Base-by-base conservation (phyloP, 2,113 vertebrate genomes). In the Dromas ardeola region DNA sequence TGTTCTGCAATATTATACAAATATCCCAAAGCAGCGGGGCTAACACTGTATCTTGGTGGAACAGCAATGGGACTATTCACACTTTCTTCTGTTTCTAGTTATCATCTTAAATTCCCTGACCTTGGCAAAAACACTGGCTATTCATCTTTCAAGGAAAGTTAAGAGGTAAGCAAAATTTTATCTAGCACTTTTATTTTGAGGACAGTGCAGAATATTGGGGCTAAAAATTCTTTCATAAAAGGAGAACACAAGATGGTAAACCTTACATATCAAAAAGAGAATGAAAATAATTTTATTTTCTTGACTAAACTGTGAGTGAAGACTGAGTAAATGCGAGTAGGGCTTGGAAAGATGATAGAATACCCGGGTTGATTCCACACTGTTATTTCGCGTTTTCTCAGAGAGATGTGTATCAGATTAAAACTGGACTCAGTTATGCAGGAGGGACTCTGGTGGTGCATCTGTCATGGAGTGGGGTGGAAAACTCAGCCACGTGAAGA, bases 91-190 rank as follows among this genome's bases (percentile, higher is more conserved):
- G 15, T 61, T 91, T 91, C 53, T 53, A 88, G 47, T 82, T 70
- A 81, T 49, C 63, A 65, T 50, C 38, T 59, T 55, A 72, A 93
- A 90, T 78, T 71, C 40, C 78, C 70, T 63, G 76, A 94, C 91
- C 89, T 91, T 83, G 70, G 59, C 69, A 83, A 88, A 96, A 97
- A 10, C 30, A 77, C 13, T 23, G 49, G 38, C 66, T 84, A 84
- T 81, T 93, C 36, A 81, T 93, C 88, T 69, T 86, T 36, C 50
- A 81, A 23, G 17, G 71, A 29, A 81, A 96, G 70, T 50, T 85
- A 93, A 69, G 18, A 85, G 72, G 78, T 81, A 95, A 96, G 93
- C 72, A 83, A 91, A 97, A 92, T 62, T 47, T 52, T 72, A 71
- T 15, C 65, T 59, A 45, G 18, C 25, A n/a, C 45, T 88, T 84